phyloP scores from a whole-genome alignment of 2,888 invertebrate genomes.

The Rhamphomyia laevipes region DNA sequence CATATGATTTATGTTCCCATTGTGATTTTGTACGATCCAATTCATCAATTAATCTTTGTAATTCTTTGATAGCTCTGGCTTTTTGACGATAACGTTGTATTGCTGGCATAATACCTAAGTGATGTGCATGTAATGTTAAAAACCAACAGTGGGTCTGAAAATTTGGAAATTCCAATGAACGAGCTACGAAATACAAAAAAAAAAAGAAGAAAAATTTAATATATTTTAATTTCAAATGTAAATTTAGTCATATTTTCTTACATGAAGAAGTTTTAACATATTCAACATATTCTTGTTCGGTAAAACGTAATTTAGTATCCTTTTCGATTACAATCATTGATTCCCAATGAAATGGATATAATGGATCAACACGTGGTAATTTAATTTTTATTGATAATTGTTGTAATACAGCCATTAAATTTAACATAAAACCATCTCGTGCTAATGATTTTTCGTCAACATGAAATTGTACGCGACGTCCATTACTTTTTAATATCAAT shows the following conservation, averaged over 20 bases:
- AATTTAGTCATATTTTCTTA: background rate
- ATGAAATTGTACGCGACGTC: conserved; percentile 80
- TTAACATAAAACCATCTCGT: conserved; percentile 92
- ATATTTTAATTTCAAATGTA: background rate
- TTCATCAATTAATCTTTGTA: conserved; percentile 80
- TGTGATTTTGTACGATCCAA: conserved; percentile 67
- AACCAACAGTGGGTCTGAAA: conserved; percentile 98
- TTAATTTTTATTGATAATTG: conserved; percentile 81
- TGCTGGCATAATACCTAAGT: conserved; percentile 80
- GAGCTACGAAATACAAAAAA: conserved; percentile 39
- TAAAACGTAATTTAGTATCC: conserved; percentile 73
- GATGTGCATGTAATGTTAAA: conserved; percentile 87
- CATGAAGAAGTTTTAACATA: background rate
- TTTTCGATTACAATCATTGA: conserved; percentile 60
- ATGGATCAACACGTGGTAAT: conserved; percentile 76
- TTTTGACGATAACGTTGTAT: conserved; percentile 72
- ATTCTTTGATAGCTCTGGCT: conserved; percentile 54
- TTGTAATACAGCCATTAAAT: conserved; percentile 82
- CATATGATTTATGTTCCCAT: conserved; percentile 67
- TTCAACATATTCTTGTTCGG: conserved; percentile 63
- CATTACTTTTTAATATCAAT: conserved; percentile 64
- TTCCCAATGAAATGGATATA: conserved; percentile 78
- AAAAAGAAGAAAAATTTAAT: conserved; percentile 5
- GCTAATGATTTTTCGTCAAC: conserved; percentile 78
- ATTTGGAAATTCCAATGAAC: conserved; percentile 51